Percentiles rank a stretch among this genome's conserved stretches.
phyloP scores from a whole-genome alignment of 2,888 invertebrate species.

The Bombylius major region DNA sequence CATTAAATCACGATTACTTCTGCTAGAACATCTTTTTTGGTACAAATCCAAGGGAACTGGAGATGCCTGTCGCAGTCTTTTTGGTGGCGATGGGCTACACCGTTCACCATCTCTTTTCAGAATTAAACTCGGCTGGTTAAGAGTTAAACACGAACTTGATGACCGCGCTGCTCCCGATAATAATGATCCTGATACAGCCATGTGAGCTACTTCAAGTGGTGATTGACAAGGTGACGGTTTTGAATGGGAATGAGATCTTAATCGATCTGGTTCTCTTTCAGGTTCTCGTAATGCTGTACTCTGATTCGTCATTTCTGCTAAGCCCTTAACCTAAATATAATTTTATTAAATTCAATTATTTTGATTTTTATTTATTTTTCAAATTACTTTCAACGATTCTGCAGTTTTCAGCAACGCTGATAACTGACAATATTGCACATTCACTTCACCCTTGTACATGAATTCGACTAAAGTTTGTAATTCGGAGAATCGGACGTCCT shows the following conservation, averaged over 20 bases:
- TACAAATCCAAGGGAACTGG: constrained; percentile 35
- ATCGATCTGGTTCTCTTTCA: constrained; percentile 39
- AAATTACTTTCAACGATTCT: constrained; percentile 68
- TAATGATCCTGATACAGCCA: constrained; percentile 21
- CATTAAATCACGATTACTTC: constrained; percentile 18
- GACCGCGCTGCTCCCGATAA: constrained; percentile 31
- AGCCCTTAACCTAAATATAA: constrained; percentile 56
- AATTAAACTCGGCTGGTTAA: constrained; percentile 22
- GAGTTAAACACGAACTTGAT: constrained; percentile 27
- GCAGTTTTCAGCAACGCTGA: constrained; percentile 83
- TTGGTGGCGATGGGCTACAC: constrained; percentile 31
- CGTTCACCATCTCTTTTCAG: constrained; percentile 29
- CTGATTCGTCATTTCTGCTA: constrained; percentile 84
- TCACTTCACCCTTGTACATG: constrained; percentile 94
- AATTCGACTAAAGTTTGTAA: constrained; percentile 85
- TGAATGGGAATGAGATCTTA: constrained; percentile 35
- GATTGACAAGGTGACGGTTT: constrained; percentile 26
- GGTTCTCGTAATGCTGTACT: constrained; percentile 44
- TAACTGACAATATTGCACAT: constrained; percentile 87
- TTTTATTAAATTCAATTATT: neutral
- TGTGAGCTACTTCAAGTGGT: constrained; percentile 20
- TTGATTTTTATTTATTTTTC: neutral
- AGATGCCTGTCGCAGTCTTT: constrained; percentile 17
- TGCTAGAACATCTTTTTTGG: constrained; percentile 29
- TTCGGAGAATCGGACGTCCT: constrained; percentile 86